These are phyloP conservation scores for Ctenochaetus hawaiiensis DNA, from an alignment of 2,797 vertebrate genomes.

Conservation along the genomic window DNA sequence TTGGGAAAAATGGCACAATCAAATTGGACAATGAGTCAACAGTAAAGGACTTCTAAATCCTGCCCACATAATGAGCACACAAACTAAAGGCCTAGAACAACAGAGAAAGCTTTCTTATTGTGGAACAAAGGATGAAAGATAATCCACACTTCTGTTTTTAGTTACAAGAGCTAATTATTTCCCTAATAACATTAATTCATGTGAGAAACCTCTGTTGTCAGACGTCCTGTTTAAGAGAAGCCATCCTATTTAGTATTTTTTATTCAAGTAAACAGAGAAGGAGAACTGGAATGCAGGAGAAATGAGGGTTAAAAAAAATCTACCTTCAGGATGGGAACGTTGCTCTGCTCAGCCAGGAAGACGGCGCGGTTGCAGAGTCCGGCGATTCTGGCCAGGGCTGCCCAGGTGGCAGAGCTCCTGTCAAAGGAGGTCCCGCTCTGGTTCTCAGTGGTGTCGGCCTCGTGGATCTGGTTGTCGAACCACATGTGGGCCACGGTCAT, in stretches of 20 bases:
- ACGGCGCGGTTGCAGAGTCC: slow-evolving; percentile 97
- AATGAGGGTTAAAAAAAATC: background rate
- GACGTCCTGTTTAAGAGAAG: background rate
- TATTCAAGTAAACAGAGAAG: slow-evolving; percentile 8
- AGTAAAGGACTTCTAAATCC: slow-evolving; percentile 15
- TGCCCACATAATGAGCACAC: slow-evolving; percentile 32
- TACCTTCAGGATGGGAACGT: slow-evolving; percentile 94
- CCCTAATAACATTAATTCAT: background rate
- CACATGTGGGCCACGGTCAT: slow-evolving; percentile 97
- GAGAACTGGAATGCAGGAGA: background rate
- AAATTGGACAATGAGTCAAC: slow-evolving; percentile 32
- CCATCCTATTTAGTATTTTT: background rate
- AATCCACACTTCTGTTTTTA: slow-evolving; percentile 20
- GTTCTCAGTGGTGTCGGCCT: slow-evolving; percentile 94
- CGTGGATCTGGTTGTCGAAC: slow-evolving; percentile 96
- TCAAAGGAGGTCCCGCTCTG: slow-evolving; percentile 96
- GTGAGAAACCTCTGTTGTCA: background rate
- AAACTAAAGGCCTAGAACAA: slow-evolving; percentile 19
- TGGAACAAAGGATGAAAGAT: slow-evolving; percentile 23
- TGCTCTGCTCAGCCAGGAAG: slow-evolving; percentile 93
- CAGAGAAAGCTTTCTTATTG: slow-evolving; percentile 9
- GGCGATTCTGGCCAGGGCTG: slow-evolving; percentile 88
- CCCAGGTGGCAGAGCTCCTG: slow-evolving; percentile 93
- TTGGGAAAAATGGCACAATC: slow-evolving; percentile 22
- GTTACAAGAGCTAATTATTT: slow-evolving; percentile 8